Base-by-base conservation (phyloP, 1,140 invertebrate species). In the Brachionus paranguensis region DNA sequence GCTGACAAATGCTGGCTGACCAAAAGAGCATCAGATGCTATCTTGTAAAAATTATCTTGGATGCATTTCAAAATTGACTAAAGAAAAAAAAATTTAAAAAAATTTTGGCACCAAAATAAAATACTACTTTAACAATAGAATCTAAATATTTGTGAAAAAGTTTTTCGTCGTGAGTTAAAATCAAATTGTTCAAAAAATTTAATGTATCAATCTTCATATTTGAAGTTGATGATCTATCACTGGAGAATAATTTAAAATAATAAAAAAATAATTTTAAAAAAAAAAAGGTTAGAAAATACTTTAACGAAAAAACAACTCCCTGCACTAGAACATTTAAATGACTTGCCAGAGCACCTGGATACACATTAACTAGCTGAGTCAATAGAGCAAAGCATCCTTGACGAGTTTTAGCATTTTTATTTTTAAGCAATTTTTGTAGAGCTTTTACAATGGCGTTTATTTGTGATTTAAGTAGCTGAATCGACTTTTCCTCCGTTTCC, bases 161-260 rank as follows among this genome's bases (percentile, higher is more conserved):
- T 33, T 91, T 87, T 92, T 94, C 93, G 55, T 92, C 92, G 89
- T 99, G 96, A 6, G 94, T 93, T 43, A 93, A 92, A 33, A 98
- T 88, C 76, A 98, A 89, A 86, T 94, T 94, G 88, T 96, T 93
- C 6, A 99, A 91, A 90, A 99, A 99, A 60, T 95, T 93, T 83
- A 99, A 89, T 0, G 96, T 95, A 87, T 98, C 96, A 85, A 99
- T 98, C 91, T 98, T 98, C 95, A 99, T 98, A 86, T 97, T 98
- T 65, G 95, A 97, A 37, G 94, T 96, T 0, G 95, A 95, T 87
- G 94, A 95, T 86, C 96, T 97, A 86, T 98, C 96, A 0, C 93
- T 94, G 86, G 86, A 33, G 85, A 83, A 84, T n/a, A n/a, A n/a
- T n/a, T n/a, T n/a, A n/a, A n/a, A n/a, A n/a, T n/a, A n/a, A n/a